Conservation (phyloP, 1,140 invertebrate species). For the Batillaria attramentaria region DNA sequence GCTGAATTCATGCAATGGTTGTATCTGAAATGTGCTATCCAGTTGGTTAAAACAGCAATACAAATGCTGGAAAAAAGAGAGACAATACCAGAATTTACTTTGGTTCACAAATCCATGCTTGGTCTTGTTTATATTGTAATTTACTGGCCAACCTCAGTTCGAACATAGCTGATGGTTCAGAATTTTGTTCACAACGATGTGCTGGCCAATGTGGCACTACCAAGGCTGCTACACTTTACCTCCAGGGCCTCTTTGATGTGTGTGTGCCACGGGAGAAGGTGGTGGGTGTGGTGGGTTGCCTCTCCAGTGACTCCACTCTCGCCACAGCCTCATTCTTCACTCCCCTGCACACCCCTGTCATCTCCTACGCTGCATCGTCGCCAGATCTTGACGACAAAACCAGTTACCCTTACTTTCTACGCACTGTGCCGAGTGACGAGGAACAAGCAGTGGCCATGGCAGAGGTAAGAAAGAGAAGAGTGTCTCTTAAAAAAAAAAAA, state of each 20-base stretch:
- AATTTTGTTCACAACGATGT: too few relatives aligned
- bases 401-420: conserved; percentile 63
- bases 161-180: too few relatives aligned
- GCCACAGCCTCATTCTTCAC: conserved; percentile 50
- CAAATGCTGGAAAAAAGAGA: too few relatives aligned
- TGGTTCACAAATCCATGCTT: too few relatives aligned
- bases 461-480: conserved; percentile 11
- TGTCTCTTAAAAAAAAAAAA: not conserved
- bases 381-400: conserved; percentile 62
- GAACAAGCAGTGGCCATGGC: conserved; percentile 79
- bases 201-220: too few relatives aligned
- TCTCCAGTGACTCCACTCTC: conserved; percentile 59
- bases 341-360: conserved; percentile 76
- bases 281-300: conserved; percentile 56
- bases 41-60: too few relatives aligned
- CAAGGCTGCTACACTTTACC: too few relatives aligned
- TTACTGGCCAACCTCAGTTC: too few relatives aligned
- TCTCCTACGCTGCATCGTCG: conserved; percentile 61
- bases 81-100: too few relatives aligned
- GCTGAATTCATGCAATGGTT: too few relatives aligned
- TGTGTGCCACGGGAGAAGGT: conserved; percentile 43
- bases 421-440: conserved; percentile 66
- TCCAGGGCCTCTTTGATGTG: conserved; percentile 23
- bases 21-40: too few relatives aligned
- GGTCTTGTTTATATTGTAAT: too few relatives aligned